Percentiles rank a stretch among this genome's conserved stretches.
Conservation (phyloP, 2,888 invertebrate genomes). For the Caenorhabditis sp. region DNA sequence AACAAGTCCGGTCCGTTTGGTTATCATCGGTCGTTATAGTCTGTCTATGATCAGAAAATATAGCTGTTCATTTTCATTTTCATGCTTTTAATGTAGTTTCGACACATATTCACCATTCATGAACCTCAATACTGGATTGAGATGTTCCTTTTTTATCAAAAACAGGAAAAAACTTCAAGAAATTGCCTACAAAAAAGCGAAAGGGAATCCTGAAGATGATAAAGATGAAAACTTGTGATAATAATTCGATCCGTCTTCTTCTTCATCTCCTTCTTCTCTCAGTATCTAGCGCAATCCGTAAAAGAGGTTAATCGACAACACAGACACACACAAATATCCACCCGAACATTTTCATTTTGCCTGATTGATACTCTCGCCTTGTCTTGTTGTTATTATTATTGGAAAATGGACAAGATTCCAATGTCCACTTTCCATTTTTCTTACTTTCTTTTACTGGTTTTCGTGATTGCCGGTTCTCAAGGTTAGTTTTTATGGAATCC, state of each 20-base stretch:
- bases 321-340: constrained; percentile 18
- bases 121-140: too few species aligned
- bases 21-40: too few species aligned
- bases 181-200: background rate
- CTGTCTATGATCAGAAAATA: too few species aligned
- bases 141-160: too few species aligned
- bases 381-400: background rate
- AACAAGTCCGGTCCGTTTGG: too few species aligned
- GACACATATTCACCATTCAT: too few species aligned
- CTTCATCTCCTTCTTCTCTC: constrained; percentile 8
- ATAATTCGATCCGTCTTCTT: constrained; percentile 28
- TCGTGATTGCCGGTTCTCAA: constrained; percentile 22
- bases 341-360: constrained; percentile 18
- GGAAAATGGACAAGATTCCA: background rate
- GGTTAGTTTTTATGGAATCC: background rate
- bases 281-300: constrained; percentile 31
- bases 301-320: constrained; percentile 44
- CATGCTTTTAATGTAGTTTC: too few species aligned
- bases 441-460: constrained; percentile 38
- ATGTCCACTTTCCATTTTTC: constrained; percentile 32
- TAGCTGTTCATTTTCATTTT: too few species aligned
- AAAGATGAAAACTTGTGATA: constrained; percentile 43
- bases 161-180: constrained; percentile 9
- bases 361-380: constrained; percentile 9
- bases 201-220: background rate